Evolutionary conservation across 2,797 vertebrate genomes (phyloP), one percentile per base, ranked within the genome.

Genomic region (Tangara arthus): DNA sequence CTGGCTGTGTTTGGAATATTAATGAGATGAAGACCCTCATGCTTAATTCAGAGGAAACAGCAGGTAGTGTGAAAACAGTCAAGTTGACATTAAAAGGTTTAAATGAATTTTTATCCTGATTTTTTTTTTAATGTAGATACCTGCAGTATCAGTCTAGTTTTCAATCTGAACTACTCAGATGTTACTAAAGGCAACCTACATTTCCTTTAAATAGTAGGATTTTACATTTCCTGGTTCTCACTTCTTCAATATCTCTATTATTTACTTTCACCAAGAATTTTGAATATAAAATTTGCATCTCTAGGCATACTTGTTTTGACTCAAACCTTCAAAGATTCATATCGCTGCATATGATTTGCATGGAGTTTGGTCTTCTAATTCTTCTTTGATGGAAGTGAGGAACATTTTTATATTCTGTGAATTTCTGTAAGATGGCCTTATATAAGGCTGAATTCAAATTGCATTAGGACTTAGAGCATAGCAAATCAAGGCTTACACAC

Each of bases 261-360:
- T 93, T 90, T 90, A 77, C 80, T 96, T 72, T 75, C 90, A 89
- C 82, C 55, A 60, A 71, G 59, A 82, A 65, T 87, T 97, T 80
- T 47, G 13, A 90, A 71, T 85, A 61, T 68, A 65, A 85, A 92
- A 92, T 95, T 89, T 94, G 72, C 72, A 89, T 82, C 71, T 16
- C 10, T 70, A 89, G 92, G 68, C 83, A 57, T 82, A 70, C 37
- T 87, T 92, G 88, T 92, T 95, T 92, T 94, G 70, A 92, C 89
- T 95, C 71, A 89, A 87, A 52, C 64, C 56, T 78, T 93, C 57
- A 78, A 65, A 91, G 75, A 82, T 87, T 91, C 53, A 10, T 89
- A 68, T 80, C 84, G 63, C 75, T 85, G 85, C 83, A 61, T 93
- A 64, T 34, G 39, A 95, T 95, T 89, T 95, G 53, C 75, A 53